Evolutionary conservation across 1,140 invertebrate genomes (phyloP).

Genomic region (Vanessa tameamea): DNA sequence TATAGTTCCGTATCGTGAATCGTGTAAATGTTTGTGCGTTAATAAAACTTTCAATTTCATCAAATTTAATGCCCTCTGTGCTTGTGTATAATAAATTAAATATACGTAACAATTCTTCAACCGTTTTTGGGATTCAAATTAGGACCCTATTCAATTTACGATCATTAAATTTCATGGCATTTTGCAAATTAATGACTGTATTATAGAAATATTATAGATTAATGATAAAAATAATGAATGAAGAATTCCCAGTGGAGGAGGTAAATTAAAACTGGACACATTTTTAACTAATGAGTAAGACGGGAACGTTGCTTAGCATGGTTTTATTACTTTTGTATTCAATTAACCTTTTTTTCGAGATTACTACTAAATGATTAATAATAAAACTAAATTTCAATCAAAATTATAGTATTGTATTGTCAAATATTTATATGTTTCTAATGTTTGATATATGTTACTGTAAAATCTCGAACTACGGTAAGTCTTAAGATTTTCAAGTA

Average conservation of each 20-base stretch:
- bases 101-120: no score
- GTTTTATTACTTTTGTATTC: background rate
- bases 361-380: background rate
- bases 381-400: no score
- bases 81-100: no score
- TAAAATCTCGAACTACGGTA: no score
- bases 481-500: no score
- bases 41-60: no score
- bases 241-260: background rate
- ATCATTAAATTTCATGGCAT: background rate
- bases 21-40: no score
- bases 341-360: background rate
- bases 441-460: no score
- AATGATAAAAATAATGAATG: background rate
- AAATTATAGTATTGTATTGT: no score
- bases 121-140: no score
- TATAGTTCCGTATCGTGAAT: background rate
- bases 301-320: background rate
- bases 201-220: background rate
- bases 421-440: no score
- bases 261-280: background rate
- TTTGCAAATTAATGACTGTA: constrained; percentile 8
- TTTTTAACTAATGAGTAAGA: background rate
- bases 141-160: background rate
- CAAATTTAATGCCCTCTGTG: no score